Percentiles rank a stretch among this genome's conserved stretches.
Evolutionary conservation across 2,888 invertebrate genomes (phyloP).

Genomic region (Stenotaenia linearis): DNA sequence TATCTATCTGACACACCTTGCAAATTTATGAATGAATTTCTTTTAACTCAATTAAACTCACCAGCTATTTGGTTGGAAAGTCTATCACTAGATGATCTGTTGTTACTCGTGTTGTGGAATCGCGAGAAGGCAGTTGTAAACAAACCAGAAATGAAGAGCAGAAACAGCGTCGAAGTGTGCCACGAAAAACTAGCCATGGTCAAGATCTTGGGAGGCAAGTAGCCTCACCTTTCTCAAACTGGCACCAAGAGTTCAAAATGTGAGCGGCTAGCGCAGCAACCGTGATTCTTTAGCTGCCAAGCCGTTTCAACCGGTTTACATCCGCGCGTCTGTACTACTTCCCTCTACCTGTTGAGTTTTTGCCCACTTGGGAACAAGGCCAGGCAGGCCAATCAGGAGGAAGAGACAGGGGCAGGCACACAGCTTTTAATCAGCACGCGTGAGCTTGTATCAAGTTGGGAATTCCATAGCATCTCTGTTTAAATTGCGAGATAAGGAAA

Average conservation of each 20-base stretch:
- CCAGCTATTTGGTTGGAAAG: slow-evolving; percentile 8
- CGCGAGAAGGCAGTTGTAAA: background rate
- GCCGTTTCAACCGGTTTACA: slow-evolving; percentile 16
- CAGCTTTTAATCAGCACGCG: slow-evolving; percentile 15
- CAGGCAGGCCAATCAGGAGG: slow-evolving; percentile 12
- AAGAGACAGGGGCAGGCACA: background rate
- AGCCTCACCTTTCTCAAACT: background rate
- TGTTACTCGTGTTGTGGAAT: background rate
- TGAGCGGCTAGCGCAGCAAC: slow-evolving; percentile 1
- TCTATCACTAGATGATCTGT: background rate
- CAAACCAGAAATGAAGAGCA: background rate
- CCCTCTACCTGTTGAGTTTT: slow-evolving; percentile 23
- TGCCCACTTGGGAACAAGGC: slow-evolving; percentile 26
- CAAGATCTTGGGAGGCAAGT: background rate
- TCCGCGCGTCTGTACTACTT: slow-evolving; percentile 21
- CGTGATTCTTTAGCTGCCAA: background rate
- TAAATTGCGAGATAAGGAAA: background rate
- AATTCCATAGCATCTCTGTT: background rate
- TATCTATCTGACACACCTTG: background rate
- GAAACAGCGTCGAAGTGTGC: background rate
- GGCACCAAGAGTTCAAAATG: slow-evolving; percentile 2
- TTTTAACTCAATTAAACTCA: background rate
- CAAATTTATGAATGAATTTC: slow-evolving; percentile 7
- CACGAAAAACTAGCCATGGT: background rate
- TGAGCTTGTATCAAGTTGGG: background rate